Conservation (phyloP, 2,797 vertebrate genomes). For the Bryconaethiops microstoma region DNA sequence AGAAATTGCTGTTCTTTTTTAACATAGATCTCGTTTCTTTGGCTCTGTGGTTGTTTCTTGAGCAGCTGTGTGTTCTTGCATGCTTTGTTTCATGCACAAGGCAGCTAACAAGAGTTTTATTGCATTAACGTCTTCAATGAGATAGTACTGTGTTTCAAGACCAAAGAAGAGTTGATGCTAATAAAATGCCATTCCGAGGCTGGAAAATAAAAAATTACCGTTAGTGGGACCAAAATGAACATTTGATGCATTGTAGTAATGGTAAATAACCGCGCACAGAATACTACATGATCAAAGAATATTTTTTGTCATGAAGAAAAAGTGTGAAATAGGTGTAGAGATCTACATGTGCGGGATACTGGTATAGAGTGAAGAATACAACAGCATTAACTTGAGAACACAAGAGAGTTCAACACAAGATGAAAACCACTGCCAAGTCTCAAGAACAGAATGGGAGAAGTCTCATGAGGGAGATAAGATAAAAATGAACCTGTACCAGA, state of each 20-base stretch:
- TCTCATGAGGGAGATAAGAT: not conserved
- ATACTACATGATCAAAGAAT: not conserved
- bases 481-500: not conserved
- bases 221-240: not conserved
- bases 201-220: not conserved
- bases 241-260: not conserved
- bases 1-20: too few relatives aligned
- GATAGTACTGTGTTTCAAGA: not conserved
- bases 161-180: too few relatives aligned
- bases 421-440: not conserved
- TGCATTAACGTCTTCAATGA: not conserved
- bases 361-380: not conserved
- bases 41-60: too few relatives aligned
- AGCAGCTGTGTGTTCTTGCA: too few relatives aligned
- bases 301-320: not conserved
- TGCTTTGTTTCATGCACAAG: too few relatives aligned
- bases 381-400: not conserved
- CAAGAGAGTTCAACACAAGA: not conserved
- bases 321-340: not conserved
- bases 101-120: too few relatives aligned
- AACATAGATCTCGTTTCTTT: too few relatives aligned
- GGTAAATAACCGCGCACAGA: too few relatives aligned
- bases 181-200: not conserved
- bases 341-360: not conserved
- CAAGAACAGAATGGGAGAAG: not conserved